Base-by-base conservation (phyloP, 2,888 invertebrate species). In the Meloe dianella region DNA sequence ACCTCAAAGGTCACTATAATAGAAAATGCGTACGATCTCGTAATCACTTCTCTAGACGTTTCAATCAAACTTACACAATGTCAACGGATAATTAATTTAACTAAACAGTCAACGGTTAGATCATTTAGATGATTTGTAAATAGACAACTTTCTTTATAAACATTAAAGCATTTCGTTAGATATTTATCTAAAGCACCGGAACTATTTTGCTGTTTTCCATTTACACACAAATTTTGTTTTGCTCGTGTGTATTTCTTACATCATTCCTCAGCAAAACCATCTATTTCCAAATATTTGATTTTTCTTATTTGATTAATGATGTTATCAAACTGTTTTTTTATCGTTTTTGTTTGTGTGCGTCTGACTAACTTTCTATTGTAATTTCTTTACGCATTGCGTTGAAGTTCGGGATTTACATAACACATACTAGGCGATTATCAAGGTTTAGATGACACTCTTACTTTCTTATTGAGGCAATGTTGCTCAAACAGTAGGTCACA, bases 1-100 rank as follows among this genome's bases (percentile, higher is more conserved):
- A 66, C 66, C 66, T 66, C 32, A 66, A 63, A 66, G 66, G 66
- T 63, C 60, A 58, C 30, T 24, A 38, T 27, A 60, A 8, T 63
- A 51, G 54, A 54, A 54, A 54, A 27, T 63, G 60, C 66, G 58
- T 61, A 63, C 30, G 30, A 22, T 38, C 56, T 24, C 22, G 54
- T 62, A 66, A 63, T 57, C 22, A 2, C 20, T 6, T 22, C 5
- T 8, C n/a, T n/a, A n/a, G 17, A 41, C n/a, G 8, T 17, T 10
- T n/a, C n/a, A 17, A 17, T 41, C 17, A 41, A 41, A 51, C 20
- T 51, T 54, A 14, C 54, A 27, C 54, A 54, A 54, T 54, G 54
- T 27, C 54, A 54, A 54, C 14, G n/a, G 17, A 41, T 41, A 41
- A 41, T 41, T 41, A 41, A 27, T 6, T n/a, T 7, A n/a, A 12